A percentile compares a stretch with the other conserved stretches of the same genome.
Evolutionary conservation across 2,797 vertebrate species (phyloP).

Genomic region (Poeciliopsis infans): DNA sequence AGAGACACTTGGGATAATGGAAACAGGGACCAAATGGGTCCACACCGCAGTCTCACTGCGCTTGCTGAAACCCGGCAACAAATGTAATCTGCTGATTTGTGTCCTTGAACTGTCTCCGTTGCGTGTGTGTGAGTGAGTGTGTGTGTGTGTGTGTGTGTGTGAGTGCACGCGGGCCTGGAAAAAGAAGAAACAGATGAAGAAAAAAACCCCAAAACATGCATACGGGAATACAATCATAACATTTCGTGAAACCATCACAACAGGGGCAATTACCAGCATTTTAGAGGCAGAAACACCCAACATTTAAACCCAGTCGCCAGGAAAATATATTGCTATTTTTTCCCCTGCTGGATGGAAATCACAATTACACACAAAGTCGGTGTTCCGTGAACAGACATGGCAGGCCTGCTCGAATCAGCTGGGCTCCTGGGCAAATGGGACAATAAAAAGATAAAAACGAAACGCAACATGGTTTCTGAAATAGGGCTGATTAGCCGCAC

Average conservation of each 20-base stretch:
- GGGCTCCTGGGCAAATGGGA: background rate
- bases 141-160: too few relatives aligned
- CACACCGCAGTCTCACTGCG: background rate
- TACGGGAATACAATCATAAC: background rate
- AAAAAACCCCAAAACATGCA: background rate
- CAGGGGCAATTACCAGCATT: background rate
- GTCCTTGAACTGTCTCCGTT: background rate
- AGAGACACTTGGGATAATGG: background rate
- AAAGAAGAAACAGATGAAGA: too few relatives aligned
- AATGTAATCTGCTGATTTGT: background rate
- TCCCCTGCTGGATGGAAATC: background rate
- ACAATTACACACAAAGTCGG: background rate
- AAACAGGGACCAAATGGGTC: background rate
- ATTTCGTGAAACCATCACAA: conserved; percentile 1
- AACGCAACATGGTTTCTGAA: background rate
- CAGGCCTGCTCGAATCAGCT: background rate
- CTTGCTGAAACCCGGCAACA: background rate
- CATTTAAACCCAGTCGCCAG: background rate
- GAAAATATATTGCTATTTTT: background rate
- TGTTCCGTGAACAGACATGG: background rate
- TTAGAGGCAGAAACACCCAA: conserved; percentile 1
- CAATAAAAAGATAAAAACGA: background rate
- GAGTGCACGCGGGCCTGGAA: background rate
- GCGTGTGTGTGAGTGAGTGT: background rate
- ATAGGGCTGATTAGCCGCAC: background rate